A percentile compares a stretch with the other conserved stretches of the same genome.
Conservation (phyloP, 2,888 invertebrate genomes). For the Andrena dorsata region DNA sequence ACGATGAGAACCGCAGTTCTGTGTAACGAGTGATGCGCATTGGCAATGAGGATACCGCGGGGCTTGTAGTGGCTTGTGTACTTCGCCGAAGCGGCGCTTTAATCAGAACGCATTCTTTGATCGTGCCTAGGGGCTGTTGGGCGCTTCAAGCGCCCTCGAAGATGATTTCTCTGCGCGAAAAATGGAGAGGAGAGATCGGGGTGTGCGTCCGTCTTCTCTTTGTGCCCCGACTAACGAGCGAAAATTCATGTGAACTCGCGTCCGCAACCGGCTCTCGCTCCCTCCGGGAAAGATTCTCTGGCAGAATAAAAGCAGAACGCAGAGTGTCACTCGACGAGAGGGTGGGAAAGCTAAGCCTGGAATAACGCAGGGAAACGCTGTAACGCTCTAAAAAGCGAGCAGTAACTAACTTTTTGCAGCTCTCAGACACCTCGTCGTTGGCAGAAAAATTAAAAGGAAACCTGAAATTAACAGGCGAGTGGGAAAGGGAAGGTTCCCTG, state of each 20-base stretch:
- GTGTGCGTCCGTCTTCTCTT: conserved; percentile 42
- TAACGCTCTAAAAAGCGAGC: conserved; percentile 1
- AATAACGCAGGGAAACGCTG: conserved; percentile 30
- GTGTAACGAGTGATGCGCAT: too few species aligned
- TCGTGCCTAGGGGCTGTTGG: conserved; percentile 35
- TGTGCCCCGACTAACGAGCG: conserved; percentile 66
- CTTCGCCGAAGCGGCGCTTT: conserved; percentile 14
- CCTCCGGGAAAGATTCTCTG: conserved; percentile 45
- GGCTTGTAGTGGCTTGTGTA: neutral
- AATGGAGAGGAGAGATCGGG: conserved; percentile 1
- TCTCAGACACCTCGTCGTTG: neutral
- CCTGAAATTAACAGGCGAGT: neutral
- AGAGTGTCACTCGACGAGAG: conserved; percentile 22
- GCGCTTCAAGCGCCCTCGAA: conserved; percentile 43
- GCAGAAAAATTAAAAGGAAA: neutral
- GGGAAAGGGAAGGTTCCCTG: neutral
- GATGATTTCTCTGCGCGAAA: conserved; percentile 48
- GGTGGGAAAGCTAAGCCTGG: conserved; percentile 21
- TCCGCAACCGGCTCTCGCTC: conserved; percentile 41
- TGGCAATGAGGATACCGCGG: too few species aligned
- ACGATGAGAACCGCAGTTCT: too few species aligned
- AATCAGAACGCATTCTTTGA: conserved; percentile 62
- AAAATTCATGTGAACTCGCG: conserved; percentile 66
- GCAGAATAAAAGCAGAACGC: conserved; percentile 33
- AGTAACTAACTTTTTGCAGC: neutral